Evolutionary conservation across 2,888 invertebrate genomes (phyloP).

Genomic region (Ophion obscuratus): DNA sequence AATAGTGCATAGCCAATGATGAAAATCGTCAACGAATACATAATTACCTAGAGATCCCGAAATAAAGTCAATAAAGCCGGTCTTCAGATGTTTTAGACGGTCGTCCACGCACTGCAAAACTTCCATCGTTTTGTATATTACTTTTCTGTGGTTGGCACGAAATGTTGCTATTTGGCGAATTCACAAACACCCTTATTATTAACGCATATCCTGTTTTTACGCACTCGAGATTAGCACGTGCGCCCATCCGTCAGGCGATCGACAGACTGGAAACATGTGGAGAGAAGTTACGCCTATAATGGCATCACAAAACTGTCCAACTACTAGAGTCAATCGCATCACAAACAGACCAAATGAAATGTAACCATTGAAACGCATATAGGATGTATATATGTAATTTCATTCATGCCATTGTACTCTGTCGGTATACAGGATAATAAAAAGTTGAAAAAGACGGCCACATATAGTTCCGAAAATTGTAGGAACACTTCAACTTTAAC

Average conservation of each 20-base stretch:
- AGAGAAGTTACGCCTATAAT: neutral
- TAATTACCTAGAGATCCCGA: slow-evolving; percentile 92
- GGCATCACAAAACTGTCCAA: neutral
- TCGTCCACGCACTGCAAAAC: slow-evolving; percentile 62
- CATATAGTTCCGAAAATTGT: too few relatives aligned
- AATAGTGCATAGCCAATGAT: neutral
- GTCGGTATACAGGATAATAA: too few relatives aligned
- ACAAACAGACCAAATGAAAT: neutral
- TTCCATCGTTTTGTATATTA: slow-evolving; percentile 46
- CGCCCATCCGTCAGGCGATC: slow-evolving; percentile 51
- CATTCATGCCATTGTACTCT: too few relatives aligned
- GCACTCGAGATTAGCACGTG: slow-evolving; percentile 56
- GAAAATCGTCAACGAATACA: slow-evolving; percentile 32
- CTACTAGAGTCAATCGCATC: neutral
- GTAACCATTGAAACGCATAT: neutral
- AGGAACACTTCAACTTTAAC: too few relatives aligned
- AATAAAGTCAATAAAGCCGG: slow-evolving; percentile 91
- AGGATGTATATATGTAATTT: too few relatives aligned
- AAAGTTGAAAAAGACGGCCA: too few relatives aligned
- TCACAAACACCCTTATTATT: neutral
- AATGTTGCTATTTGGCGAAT: neutral
- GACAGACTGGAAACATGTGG: slow-evolving; percentile 19
- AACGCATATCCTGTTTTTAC: slow-evolving; percentile 9
- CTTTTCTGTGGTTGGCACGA: slow-evolving; percentile 39
- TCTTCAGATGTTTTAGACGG: slow-evolving; percentile 84